A percentile compares a stretch with the other conserved stretches of the same genome.
These are phyloP conservation scores for Osmoderma eremita DNA, from an alignment of 2,888 invertebrate species.

Conservation along the genomic window DNA sequence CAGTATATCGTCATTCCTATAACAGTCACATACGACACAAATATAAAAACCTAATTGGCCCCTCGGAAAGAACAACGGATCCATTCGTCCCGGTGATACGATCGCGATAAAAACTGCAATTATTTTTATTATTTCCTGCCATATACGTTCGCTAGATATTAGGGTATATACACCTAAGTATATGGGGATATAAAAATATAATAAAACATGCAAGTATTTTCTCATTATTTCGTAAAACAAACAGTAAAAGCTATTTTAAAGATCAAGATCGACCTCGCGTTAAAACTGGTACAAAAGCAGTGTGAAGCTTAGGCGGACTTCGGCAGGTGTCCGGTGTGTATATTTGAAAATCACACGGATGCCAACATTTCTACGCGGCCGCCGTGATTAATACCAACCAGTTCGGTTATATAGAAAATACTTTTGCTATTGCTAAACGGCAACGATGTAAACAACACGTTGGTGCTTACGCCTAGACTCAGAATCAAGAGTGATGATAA, in stretches of 20 bases:
- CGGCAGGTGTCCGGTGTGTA: slow-evolving; percentile 38
- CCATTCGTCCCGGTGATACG: background rate
- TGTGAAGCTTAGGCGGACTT: slow-evolving; percentile 31
- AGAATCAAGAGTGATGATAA: too few species aligned
- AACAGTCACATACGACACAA: background rate
- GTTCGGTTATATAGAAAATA: slow-evolving; percentile 20
- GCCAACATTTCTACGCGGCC: slow-evolving; percentile 36
- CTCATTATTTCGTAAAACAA: slow-evolving; percentile 28
- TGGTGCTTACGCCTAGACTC: slow-evolving; percentile 9
- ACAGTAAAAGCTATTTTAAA: slow-evolving; percentile 35
- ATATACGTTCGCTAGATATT: background rate
- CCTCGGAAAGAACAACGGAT: background rate
- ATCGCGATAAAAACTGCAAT: slow-evolving; percentile 18
- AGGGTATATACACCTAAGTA: slow-evolving; percentile 3
- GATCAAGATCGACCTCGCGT: slow-evolving; percentile 33
- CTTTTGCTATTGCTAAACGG: slow-evolving; percentile 14
- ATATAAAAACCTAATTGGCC: slow-evolving; percentile 8
- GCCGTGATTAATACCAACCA: slow-evolving; percentile 35
- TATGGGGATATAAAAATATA: slow-evolving; percentile 1
- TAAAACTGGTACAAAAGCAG: slow-evolving; percentile 35
- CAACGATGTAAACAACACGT: slow-evolving; percentile 22
- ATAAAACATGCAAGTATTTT: slow-evolving; percentile 22
- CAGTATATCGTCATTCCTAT: background rate
- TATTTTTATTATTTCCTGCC: slow-evolving; percentile 10
- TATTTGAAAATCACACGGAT: slow-evolving; percentile 35